Conservation (phyloP, 2,888 invertebrate genomes). For the Arctia plantaginis region DNA sequence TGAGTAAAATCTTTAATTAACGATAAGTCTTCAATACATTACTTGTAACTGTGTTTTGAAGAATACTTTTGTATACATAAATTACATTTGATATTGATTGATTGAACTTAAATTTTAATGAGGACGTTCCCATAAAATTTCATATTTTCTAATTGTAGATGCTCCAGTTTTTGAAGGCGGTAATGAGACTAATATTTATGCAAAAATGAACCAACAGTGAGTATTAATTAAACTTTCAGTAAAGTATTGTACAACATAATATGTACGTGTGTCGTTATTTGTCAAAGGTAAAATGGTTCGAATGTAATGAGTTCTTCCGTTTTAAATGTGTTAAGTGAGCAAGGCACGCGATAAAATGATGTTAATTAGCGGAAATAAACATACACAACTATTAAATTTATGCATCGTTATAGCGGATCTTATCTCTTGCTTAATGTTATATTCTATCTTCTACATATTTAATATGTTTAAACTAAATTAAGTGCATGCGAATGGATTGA, state of each 20-base stretch:
- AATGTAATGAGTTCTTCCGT: neutral
- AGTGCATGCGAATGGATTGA: neutral
- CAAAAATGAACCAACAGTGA: constrained; percentile 65
- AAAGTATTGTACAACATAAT: neutral
- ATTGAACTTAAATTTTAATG: too few relatives aligned
- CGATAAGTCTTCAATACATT: too few relatives aligned
- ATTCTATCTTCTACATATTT: neutral
- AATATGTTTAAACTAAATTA: too few relatives aligned
- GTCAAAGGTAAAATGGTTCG: neutral
- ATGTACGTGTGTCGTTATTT: neutral
- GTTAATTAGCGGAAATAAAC: neutral
- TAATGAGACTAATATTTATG: constrained; percentile 63
- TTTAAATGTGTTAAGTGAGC: neutral
- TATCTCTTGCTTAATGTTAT: neutral
- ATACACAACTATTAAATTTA: neutral
- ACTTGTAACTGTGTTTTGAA: too few relatives aligned
- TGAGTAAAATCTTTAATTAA: too few relatives aligned
- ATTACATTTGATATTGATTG: too few relatives aligned
- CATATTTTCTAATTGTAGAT: constrained; percentile 59
- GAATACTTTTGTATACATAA: too few relatives aligned
- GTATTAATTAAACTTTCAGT: constrained; percentile 26
- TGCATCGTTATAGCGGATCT: neutral
- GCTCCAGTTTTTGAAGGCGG: constrained; percentile 64
- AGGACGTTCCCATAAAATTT: too few relatives aligned
- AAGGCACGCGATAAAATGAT: neutral